Evolutionary conservation across 2,888 invertebrate species (phyloP).

Genomic region (Tetragonisca angustula): DNA sequence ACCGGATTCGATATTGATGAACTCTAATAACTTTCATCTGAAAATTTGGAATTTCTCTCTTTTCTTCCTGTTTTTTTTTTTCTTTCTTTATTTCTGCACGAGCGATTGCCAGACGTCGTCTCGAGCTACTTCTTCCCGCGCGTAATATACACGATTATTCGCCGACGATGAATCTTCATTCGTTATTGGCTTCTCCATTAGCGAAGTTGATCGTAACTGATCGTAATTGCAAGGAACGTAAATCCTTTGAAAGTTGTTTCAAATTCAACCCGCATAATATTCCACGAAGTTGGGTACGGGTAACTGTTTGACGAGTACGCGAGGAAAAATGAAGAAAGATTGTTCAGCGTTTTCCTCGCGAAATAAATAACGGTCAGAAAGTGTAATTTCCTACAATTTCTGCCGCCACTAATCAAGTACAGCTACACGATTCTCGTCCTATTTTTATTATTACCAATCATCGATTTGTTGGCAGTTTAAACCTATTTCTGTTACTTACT

Average conservation of each 20-base stretch:
- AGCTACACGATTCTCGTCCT: neutral
- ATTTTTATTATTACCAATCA: neutral
- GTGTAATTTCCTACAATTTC: slow-evolving; percentile 5
- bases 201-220: slow-evolving; percentile 39
- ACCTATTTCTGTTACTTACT: too few relatives aligned
- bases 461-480: too few relatives aligned
- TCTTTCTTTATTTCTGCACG: neutral
- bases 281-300: slow-evolving; percentile 10
- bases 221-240: slow-evolving; percentile 38
- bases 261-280: slow-evolving; percentile 8
- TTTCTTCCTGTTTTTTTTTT: neutral
- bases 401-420: neutral
- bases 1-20: slow-evolving; percentile 64
- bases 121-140: neutral
- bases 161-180: slow-evolving; percentile 41
- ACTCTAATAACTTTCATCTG: slow-evolving; percentile 63
- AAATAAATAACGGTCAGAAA: neutral
- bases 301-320: slow-evolving; percentile 10
- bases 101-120: neutral
- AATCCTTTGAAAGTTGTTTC: slow-evolving; percentile 34
- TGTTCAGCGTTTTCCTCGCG: neutral
- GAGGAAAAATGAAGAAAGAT: neutral
- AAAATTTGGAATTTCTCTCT: slow-evolving; percentile 59
- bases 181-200: slow-evolving; percentile 38
- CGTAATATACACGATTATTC: slow-evolving; percentile 2